Evolutionary conservation across 2,113 vertebrate genomes (phyloP).

Genomic region (Clarias macrocephalus): DNA sequence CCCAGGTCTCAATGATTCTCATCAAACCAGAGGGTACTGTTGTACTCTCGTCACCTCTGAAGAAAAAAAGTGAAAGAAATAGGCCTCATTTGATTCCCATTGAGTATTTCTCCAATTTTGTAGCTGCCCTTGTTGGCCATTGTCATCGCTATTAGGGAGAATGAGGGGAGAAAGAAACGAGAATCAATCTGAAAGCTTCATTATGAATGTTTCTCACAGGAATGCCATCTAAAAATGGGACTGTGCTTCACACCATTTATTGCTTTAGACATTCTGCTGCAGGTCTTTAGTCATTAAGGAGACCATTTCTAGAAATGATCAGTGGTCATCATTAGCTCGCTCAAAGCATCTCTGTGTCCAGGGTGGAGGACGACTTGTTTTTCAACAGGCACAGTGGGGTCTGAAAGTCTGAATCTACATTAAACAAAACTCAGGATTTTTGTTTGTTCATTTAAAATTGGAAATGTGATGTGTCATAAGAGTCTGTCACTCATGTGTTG

Average conservation of each 20-base stretch:
- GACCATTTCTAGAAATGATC: conserved; percentile 6
- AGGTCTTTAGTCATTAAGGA: conserved; percentile 31
- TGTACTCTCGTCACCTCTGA: conserved; percentile 7
- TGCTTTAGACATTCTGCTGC: conserved; percentile 25
- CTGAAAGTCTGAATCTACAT: neutral
- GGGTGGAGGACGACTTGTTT: neutral
- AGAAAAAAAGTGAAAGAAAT: neutral
- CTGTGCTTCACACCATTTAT: conserved; percentile 13
- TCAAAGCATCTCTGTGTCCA: neutral
- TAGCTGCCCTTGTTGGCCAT: conserved; percentile 22
- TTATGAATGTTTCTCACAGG: conserved; percentile 10
- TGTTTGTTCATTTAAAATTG: neutral
- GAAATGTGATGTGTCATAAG: neutral
- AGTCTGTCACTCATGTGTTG: neutral
- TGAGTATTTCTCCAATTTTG: conserved; percentile 11
- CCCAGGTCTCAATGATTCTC: neutral
- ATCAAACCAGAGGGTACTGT: neutral
- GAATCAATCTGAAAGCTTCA: conserved; percentile 8
- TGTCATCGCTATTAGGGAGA: conserved; percentile 31
- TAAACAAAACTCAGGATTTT: neutral
- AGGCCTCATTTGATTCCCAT: conserved; percentile 29
- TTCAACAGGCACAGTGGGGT: neutral
- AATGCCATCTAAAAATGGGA: neutral
- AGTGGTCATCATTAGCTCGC: neutral
- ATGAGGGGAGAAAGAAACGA: conserved; percentile 23